phyloP scores from a whole-genome alignment of 2,113 vertebrate genomes.

The Ramphastos sulfuratus region DNA sequence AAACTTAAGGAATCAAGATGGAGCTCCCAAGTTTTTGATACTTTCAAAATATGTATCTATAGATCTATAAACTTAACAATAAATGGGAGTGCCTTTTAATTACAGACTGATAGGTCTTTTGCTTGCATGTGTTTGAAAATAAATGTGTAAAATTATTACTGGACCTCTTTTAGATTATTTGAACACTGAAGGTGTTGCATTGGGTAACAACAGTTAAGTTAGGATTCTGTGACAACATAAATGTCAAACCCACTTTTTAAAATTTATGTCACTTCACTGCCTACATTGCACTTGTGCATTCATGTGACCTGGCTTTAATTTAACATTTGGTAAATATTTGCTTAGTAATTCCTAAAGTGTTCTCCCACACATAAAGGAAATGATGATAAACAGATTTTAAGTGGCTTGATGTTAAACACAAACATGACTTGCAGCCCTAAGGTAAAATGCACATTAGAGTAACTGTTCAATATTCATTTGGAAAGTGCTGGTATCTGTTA shows the following conservation, averaged over 20 bases:
- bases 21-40: background rate
- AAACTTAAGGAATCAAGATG: background rate
- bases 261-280: slow-evolving; percentile 20
- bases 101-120: background rate
- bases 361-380: slow-evolving; percentile 60
- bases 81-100: background rate
- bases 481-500: slow-evolving; percentile 15
- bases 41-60: background rate
- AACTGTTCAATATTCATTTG: slow-evolving; percentile 64
- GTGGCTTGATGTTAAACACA: slow-evolving; percentile 63
- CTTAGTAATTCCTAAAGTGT: slow-evolving; percentile 61
- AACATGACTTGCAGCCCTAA: slow-evolving; percentile 67
- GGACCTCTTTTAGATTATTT: background rate
- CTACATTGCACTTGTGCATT: slow-evolving; percentile 3
- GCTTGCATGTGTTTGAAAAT: background rate
- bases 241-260: background rate
- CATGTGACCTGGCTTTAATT: slow-evolving; percentile 64
- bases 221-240: background rate
- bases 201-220: background rate
- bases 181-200: background rate
- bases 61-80: background rate
- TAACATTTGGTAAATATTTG: slow-evolving; percentile 71
- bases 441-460: slow-evolving; percentile 30
- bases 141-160: background rate
- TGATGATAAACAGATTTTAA: slow-evolving; percentile 66